Base-by-base conservation (phyloP, 2,797 vertebrate genomes). In the Petrocephalus sullivani region DNA sequence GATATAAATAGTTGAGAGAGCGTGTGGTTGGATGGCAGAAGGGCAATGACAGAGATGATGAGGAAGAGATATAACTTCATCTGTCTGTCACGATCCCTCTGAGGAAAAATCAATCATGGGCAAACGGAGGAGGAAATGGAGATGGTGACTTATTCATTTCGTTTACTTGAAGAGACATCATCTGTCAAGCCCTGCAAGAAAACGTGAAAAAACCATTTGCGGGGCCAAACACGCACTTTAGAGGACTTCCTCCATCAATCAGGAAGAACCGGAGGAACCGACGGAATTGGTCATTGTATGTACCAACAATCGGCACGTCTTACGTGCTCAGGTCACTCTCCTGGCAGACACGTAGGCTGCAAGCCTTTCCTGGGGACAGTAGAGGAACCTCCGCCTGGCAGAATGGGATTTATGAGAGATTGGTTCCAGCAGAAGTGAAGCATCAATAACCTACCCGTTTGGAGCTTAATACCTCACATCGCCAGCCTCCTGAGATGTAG, bases 61-160 rank as follows among this genome's bases (percentile, higher is more conserved):
- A 84, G 16, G 85, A 90, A 90, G 86, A 86, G 88, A 89, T 91
- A 88, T 89, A 91, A 91, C 90, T 90, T 90, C 87, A 90, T 91
- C 91, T 89, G 89, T 86, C 90, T 89, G 90, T 88, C 91, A 91
- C 67, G 84, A 88, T 87, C 89, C 81, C 83, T 90, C 85, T 58
- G 56, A 84, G 56, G 71, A 75, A 87, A 84, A 89, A 91, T 92
- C 91, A 90, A 90, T 92, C 90, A 90, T 37, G 51, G 23, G 89
- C 86, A 91, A 90, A 90, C 87, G 88, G 78, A 33, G 28, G 54
- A 78, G 75, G 89, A 87, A 88, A 85, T 88, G 87, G 85, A 90
- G 89, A 90, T 56, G 86, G 82, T 89, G 87, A 87, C 89, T 81
- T 89, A 89, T 61, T 86, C 64, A 67, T 89, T 57, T 53, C 21